These are phyloP conservation scores for Puntigrus tetrazona DNA, from an alignment of 2,113 vertebrate species.

Conservation along the genomic window DNA sequence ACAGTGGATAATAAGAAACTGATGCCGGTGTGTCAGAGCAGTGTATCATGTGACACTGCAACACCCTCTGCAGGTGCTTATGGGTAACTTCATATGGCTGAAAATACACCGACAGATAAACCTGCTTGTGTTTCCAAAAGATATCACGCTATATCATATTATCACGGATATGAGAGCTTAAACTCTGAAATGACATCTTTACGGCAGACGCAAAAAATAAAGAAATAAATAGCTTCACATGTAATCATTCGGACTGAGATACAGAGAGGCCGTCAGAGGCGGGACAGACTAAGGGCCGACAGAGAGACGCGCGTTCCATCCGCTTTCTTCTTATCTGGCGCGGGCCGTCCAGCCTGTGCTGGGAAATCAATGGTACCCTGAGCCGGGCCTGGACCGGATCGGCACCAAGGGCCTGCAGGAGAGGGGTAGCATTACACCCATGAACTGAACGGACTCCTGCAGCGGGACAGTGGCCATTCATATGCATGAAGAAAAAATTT, in stretches of 20 bases:
- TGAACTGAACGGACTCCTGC: constrained; percentile 18
- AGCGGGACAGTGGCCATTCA: neutral
- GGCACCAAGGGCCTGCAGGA: constrained; percentile 34
- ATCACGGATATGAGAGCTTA: constrained; percentile 1
- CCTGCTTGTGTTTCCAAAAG: neutral
- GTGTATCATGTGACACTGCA: constrained; percentile 47
- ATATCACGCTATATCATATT: neutral
- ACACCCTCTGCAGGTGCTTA: constrained; percentile 51
- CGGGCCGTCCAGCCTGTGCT: constrained; percentile 40
- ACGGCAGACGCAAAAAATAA: too few species aligned
- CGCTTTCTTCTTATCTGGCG: constrained; percentile 54
- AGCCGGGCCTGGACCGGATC: constrained; percentile 30
- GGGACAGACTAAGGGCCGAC: neutral
- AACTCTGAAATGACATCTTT: neutral
- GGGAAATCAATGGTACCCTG: constrained; percentile 59
- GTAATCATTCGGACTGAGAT: neutral
- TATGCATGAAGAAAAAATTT: neutral
- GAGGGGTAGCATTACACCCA: constrained; percentile 46
- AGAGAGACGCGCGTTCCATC: constrained; percentile 40
- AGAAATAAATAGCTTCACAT: neutral
- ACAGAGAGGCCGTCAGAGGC: neutral
- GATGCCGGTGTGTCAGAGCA: constrained; percentile 19
- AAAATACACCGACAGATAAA: constrained; percentile 23
- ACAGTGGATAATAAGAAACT: constrained; percentile 30
- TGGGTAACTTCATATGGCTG: constrained; percentile 35